Percentiles rank a stretch among this genome's conserved stretches.
These are phyloP conservation scores for Marasmarcha lunaedactyla DNA, from an alignment of 2,888 invertebrate species.

Conservation along the genomic window DNA sequence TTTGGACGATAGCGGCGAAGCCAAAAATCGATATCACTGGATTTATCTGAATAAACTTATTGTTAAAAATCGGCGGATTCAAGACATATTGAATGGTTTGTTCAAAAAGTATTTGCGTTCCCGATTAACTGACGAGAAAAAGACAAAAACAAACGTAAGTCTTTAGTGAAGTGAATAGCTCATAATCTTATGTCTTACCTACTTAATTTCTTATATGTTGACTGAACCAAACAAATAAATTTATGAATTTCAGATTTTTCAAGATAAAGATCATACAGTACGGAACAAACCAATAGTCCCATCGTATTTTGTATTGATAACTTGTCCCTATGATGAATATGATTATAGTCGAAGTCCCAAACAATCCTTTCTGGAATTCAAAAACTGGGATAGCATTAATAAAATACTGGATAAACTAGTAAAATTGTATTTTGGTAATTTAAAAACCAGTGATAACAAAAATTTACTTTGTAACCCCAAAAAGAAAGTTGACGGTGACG, in stretches of 20 bases:
- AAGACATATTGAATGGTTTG: constrained; percentile 29
- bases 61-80: constrained; percentile 55
- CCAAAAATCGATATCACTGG: constrained; percentile 54
- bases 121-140: too few species aligned
- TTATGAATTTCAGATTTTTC: too few species aligned
- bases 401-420: constrained; percentile 38
- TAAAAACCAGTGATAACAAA: constrained; percentile 9
- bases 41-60: constrained; percentile 76
- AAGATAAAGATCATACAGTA: too few species aligned
- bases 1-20: constrained; percentile 47
- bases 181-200: too few species aligned
- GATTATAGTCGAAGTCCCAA: constrained; percentile 55
- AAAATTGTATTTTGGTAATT: constrained; percentile 35
- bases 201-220: too few species aligned
- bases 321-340: constrained; percentile 66
- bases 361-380: constrained; percentile 67
- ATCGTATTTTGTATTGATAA: constrained; percentile 67
- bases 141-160: too few species aligned
- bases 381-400: constrained; percentile 52
- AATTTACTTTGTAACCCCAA: constrained; percentile 4
- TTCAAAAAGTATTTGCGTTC: constrained; percentile 21
- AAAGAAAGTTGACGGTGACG: constrained; percentile 12
- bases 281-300: constrained; percentile 15
- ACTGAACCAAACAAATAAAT: too few species aligned
- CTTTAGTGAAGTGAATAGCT: too few species aligned